These are phyloP conservation scores for Ceyx melanurus DNA, from an alignment of 2,113 vertebrate species.

Conservation along the genomic window DNA sequence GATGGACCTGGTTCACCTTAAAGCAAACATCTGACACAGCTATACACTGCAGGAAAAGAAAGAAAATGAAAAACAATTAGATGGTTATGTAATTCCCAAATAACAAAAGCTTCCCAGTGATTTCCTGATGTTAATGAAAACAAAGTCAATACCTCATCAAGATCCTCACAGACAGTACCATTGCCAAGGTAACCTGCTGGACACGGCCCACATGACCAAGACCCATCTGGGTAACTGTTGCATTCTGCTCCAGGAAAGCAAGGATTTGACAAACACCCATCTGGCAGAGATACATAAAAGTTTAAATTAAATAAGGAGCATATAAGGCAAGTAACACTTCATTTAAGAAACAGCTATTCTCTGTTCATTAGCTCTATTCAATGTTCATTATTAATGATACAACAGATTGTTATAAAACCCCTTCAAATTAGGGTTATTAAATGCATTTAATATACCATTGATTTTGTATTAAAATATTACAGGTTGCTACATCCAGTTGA, in stretches of 20 bases:
- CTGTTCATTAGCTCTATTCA: not conserved
- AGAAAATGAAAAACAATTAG: not conserved
- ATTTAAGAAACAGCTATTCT: not conserved
- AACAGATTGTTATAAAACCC: not conserved
- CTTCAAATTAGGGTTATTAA: not conserved
- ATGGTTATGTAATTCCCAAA: not conserved
- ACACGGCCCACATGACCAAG: conserved; percentile 94
- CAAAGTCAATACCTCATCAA: conserved; percentile 86
- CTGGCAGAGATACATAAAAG: conserved; percentile 62
- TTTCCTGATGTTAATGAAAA: not conserved
- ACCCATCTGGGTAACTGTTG: conserved; percentile 91
- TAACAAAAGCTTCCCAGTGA: not conserved
- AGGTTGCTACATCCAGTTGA: not conserved
- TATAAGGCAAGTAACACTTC: not conserved
- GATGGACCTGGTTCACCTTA: conserved; percentile 80
- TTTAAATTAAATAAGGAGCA: not conserved
- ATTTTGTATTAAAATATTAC: not conserved
- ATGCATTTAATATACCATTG: not conserved
- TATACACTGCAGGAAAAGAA: conserved; percentile 80
- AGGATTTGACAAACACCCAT: conserved; percentile 95
- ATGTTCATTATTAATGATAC: too few relatives aligned
- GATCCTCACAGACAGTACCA: conserved; percentile 89
- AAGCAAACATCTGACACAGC: conserved; percentile 92
- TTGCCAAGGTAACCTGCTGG: conserved; percentile 91
- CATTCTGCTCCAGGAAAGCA: conserved; percentile 93